phyloP scores from a whole-genome alignment of 2,113 vertebrate species.

The Balaeniceps rex region DNA sequence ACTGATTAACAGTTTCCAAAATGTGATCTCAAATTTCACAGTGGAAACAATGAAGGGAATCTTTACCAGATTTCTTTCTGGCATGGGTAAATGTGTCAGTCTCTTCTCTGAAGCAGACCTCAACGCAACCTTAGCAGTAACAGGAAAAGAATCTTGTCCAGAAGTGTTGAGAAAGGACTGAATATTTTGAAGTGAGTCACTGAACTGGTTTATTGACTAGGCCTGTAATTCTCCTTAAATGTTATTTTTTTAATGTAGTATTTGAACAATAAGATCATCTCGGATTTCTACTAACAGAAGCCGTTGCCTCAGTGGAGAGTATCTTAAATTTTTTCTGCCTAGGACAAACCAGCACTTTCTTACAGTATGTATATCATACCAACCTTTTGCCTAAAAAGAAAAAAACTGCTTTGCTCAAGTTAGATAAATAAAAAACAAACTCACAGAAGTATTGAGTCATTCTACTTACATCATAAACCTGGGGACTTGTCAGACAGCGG shows the following conservation, averaged over 20 bases:
- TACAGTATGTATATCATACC: not conserved
- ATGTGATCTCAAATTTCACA: not conserved
- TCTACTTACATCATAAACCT: conserved; percentile 90
- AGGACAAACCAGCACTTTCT: not conserved
- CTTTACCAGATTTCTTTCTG: not conserved
- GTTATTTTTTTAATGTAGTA: not conserved
- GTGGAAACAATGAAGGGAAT: not conserved
- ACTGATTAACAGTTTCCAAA: not conserved
- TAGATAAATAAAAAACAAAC: not conserved
- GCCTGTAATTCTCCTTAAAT: not conserved
- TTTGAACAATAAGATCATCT: not conserved
- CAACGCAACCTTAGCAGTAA: not conserved
- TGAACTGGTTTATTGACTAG: not conserved
- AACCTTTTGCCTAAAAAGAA: not conserved
- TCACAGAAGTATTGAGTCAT: not conserved
- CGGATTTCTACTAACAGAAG: not conserved
- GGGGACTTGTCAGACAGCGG: conserved; percentile 90
- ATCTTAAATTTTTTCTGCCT: not conserved
- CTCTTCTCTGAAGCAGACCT: not conserved
- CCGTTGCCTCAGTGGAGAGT: not conserved
- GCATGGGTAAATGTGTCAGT: not conserved
- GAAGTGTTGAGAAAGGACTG: not conserved
- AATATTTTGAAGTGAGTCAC: not conserved
- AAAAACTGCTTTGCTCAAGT: not conserved
- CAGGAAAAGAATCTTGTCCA: not conserved